Base-by-base conservation (phyloP, 2,797 vertebrate genomes). In the Odontamblyopus rebecca region DNA sequence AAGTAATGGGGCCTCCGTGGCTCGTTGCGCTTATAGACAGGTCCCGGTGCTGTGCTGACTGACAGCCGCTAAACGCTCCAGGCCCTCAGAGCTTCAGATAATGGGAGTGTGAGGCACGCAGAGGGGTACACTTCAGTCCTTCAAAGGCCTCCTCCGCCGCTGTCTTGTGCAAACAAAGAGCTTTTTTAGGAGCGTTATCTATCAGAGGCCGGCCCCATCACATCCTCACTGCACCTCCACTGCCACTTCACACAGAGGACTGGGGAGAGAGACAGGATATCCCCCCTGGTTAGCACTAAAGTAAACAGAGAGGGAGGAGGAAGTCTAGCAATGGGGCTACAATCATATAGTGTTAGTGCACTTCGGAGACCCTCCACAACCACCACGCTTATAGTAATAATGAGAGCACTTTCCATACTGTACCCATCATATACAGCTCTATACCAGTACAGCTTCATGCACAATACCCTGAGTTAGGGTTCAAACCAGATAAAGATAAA, bases 1-100 rank as follows among this genome's bases (percentile, higher is more conserved):
- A 90, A 92, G 93, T 93, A 91, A 92, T 90, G 88, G 82, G 85
- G 75, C 91, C 91, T 89, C 84, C 78, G 88, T 89, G 90, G 86
- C 91, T 93, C 79, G 70, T 92, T 94, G 85, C 86, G 85, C 80
- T 90, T 85, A 48, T 15, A 88, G 79, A 88, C 84, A 73, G 63
- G 72, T 73, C 68, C 70, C 27, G 78, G 70, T 74, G 75, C 54
- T 35, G 32, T 16, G 13, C 75, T 83, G 85, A 89, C 80, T 86
- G 88, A 90, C 65, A 79, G 78, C 73, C 53, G 68, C 81, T 92
- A 79, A 92, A 87, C 71, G 79, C 75, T 74, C 78, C 82, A 75
- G 86, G 75, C 76, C 82, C 41, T 64, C 56, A 23, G 80, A 26
- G 67, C 78, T 67, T 1, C 66, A 85, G 82, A 86, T 85, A 87